A percentile compares a stretch with the other conserved stretches of the same genome.
These are phyloP conservation scores for Melitaea cinxia DNA, from an alignment of 1,140 invertebrate genomes.

Conservation along the genomic window DNA sequence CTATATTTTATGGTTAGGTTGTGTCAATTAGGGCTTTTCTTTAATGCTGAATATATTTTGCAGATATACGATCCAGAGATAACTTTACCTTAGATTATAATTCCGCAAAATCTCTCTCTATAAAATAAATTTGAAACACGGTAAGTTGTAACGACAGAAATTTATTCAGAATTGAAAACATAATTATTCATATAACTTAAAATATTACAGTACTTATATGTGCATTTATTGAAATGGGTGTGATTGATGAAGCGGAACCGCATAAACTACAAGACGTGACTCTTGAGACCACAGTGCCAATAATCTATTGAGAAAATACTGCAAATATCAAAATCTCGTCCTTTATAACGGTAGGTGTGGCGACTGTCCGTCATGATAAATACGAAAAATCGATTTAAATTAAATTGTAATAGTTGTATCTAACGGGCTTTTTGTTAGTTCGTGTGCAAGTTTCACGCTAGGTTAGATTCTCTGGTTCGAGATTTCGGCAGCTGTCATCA, in stretches of 20 bases:
- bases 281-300: conserved; percentile 48
- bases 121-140: neutral
- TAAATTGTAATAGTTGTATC: conserved; percentile 64
- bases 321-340: conserved; percentile 26
- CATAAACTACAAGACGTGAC: conserved; percentile 60
- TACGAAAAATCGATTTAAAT: conserved; percentile 59
- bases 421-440: conserved; percentile 68
- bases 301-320: conserved; percentile 51
- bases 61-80: no score
- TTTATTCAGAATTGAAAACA: neutral
- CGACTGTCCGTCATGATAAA: conserved; percentile 50
- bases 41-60: no score
- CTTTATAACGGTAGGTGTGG: conserved; percentile 60
- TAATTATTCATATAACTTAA: conserved; percentile 18
- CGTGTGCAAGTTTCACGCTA: conserved; percentile 69
- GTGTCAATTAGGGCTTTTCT: no score
- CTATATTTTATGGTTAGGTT: no score
- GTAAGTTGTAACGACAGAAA: neutral
- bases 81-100: no score
- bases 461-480: conserved; percentile 55
- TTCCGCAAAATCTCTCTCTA: no score
- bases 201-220: conserved; percentile 40
- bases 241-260: conserved; percentile 64
- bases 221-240: conserved; percentile 55
- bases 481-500: conserved; percentile 73